These are phyloP conservation scores for Sparidentex hasta DNA, from an alignment of 2,797 vertebrate genomes.

Conservation along the genomic window DNA sequence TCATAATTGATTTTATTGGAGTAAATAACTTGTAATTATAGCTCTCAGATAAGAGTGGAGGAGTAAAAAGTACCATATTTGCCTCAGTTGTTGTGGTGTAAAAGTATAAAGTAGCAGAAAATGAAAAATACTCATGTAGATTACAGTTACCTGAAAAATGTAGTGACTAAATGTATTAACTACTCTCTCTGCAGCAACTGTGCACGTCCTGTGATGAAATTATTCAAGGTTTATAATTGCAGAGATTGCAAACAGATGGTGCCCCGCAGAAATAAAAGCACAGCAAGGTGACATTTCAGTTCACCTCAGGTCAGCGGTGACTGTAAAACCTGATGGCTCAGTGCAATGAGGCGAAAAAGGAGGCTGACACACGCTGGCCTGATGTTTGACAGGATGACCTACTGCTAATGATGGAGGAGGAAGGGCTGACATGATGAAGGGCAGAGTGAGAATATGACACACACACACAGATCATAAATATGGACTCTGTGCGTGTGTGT, in stretches of 20 bases:
- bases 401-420: not conserved
- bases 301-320: slow-evolving; percentile 25
- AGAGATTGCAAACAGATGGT: slow-evolving; percentile 25
- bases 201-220: not conserved
- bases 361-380: slow-evolving; percentile 40
- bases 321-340: slow-evolving; percentile 3
- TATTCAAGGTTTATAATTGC: slow-evolving; percentile 3
- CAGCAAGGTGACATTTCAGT: not conserved
- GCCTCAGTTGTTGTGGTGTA: no score
- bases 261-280: slow-evolving; percentile 11
- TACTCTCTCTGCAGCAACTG: not conserved
- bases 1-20: no score
- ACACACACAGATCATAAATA: slow-evolving; percentile 20
- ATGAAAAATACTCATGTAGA: no score
- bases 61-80: no score
- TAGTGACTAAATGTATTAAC: no score
- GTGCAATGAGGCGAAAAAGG: not conserved
- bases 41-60: no score
- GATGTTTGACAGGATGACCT: slow-evolving; percentile 21
- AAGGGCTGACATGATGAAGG: not conserved
- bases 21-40: no score
- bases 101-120: no score
- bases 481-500: slow-evolving; percentile 38
- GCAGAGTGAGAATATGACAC: slow-evolving; percentile 12
- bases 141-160: no score